These are phyloP conservation scores for Erythrolamprus reginae DNA, from an alignment of 2,113 vertebrate species.

Conservation along the genomic window DNA sequence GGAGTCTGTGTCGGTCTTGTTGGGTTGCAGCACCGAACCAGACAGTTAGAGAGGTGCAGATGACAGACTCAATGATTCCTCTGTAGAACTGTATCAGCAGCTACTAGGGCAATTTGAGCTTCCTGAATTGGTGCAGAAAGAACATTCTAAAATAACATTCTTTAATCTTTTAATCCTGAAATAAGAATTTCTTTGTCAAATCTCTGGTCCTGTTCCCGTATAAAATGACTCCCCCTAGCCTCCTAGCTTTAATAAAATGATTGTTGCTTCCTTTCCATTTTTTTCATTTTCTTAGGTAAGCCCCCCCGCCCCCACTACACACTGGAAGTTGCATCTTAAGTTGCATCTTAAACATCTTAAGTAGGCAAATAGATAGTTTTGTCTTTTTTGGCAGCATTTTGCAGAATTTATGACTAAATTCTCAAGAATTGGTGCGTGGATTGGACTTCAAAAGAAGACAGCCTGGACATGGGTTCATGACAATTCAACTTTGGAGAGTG, in stretches of 20 bases:
- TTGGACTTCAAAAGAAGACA: neutral
- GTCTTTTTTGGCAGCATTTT: neutral
- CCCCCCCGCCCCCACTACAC: too few species aligned
- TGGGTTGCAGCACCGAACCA: too few species aligned
- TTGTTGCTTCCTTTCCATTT: neutral
- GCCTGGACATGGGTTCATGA: neutral
- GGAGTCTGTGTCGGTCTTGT: too few species aligned
- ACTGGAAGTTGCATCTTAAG: neutral
- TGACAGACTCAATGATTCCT: too few species aligned
- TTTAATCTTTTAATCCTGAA: neutral
- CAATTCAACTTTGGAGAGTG: accelerated
- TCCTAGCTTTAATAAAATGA: neutral
- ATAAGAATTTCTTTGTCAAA: neutral
- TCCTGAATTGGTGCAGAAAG: too few species aligned
- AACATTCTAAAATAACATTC: neutral
- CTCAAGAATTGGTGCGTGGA: neutral
- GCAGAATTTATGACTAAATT: neutral
- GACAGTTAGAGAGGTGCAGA: too few species aligned
- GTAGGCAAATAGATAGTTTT: neutral
- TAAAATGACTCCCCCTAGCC: neutral
- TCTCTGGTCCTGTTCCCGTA: neutral
- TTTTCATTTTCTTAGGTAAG: neutral
- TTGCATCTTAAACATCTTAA: neutral
- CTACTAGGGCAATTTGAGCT: too few species aligned
- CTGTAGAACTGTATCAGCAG: too few species aligned